A percentile compares a stretch with the other conserved stretches of the same genome.
Conservation (phyloP, 2,113 vertebrate genomes). For the Columba janthina region DNA sequence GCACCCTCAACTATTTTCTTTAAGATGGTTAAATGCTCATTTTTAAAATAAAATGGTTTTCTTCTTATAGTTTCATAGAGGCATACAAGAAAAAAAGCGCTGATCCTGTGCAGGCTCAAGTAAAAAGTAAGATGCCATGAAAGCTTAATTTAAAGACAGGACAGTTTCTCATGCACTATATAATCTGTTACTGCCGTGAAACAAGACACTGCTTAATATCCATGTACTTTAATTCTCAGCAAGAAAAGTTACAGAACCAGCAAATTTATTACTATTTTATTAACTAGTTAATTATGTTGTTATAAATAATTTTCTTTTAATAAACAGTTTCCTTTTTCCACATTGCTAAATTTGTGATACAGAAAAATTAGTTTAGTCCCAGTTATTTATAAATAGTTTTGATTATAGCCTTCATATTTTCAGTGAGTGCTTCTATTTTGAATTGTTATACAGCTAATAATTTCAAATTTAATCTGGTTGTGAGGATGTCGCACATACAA, state of each 20-base stretch:
- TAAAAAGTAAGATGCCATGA: background rate
- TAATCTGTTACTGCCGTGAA: background rate
- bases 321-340: background rate
- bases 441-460: slow-evolving; percentile 22
- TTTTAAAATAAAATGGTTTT: background rate
- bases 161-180: background rate
- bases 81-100: background rate
- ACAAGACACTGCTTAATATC: background rate
- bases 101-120: background rate
- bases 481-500: slow-evolving; percentile 3
- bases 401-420: slow-evolving; percentile 46
- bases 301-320: slow-evolving; percentile 48
- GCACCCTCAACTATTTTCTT: background rate
- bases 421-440: slow-evolving; percentile 25
- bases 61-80: background rate
- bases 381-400: slow-evolving; percentile 7
- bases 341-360: slow-evolving; percentile 31
- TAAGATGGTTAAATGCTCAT: slow-evolving; percentile 19
- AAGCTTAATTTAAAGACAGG: slow-evolving; percentile 30
- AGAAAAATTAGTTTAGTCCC: slow-evolving; percentile 39
- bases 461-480: background rate
- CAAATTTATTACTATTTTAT: slow-evolving; percentile 63
- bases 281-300: slow-evolving; percentile 13
- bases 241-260: slow-evolving; percentile 33
- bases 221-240: background rate